Conservation (phyloP, 2,888 invertebrate genomes). For the Euzetes globulus region DNA sequence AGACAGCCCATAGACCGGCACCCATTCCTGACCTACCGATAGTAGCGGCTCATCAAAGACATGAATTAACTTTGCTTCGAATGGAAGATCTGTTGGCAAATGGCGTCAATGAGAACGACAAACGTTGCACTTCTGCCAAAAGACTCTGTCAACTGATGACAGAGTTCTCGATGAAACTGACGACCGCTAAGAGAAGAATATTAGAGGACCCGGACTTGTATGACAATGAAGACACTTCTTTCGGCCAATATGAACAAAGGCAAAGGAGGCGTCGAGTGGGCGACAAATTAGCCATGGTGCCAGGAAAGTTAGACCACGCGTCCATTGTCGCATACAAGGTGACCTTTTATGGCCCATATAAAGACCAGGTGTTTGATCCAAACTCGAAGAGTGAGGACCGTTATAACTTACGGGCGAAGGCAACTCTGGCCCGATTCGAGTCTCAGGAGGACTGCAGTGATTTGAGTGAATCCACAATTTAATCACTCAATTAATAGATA, state of each 20-base stretch:
- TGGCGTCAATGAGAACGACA: constrained; percentile 50
- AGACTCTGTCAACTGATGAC: constrained; percentile 63
- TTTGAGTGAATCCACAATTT: constrained; percentile 22
- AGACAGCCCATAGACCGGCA: background rate
- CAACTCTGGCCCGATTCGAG: constrained; percentile 36
- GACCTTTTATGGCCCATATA: constrained; percentile 47
- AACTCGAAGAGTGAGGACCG: constrained; percentile 7
- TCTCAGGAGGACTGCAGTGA: constrained; percentile 34
- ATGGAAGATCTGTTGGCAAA: constrained; percentile 66
- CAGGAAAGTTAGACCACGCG: constrained; percentile 82
- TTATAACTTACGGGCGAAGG: constrained; percentile 34
- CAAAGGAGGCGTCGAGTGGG: constrained; percentile 61
- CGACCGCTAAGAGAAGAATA: constrained; percentile 70
- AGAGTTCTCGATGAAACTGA: constrained; percentile 69
- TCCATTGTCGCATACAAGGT: constrained; percentile 72
- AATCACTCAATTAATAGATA: background rate
- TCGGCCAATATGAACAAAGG: constrained; percentile 48
- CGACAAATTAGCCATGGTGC: constrained; percentile 66
- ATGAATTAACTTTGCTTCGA: constrained; percentile 63
- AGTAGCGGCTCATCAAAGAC: constrained; percentile 66
- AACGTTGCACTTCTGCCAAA: constrained; percentile 55
- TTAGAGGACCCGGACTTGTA: constrained; percentile 73
- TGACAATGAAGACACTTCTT: constrained; percentile 43
- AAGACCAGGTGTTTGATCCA: constrained; percentile 3
- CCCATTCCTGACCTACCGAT: constrained; percentile 52